Percentiles rank a stretch among this genome's conserved stretches.
phyloP scores from a whole-genome alignment of 2,797 vertebrate genomes.

The Sparus aurata region DNA sequence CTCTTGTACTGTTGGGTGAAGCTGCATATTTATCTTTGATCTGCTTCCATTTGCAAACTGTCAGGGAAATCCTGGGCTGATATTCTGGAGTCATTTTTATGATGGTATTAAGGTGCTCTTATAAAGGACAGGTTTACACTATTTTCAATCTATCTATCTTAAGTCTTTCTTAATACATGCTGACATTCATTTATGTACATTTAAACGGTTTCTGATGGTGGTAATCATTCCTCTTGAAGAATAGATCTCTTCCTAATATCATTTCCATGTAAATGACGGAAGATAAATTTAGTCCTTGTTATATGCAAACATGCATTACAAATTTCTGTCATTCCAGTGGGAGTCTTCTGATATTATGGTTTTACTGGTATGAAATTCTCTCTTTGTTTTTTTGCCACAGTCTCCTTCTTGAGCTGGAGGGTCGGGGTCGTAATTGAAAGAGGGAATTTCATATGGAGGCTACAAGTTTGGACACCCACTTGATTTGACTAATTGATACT shows the following conservation, averaged over 20 bases:
- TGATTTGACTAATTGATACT: conserved; percentile 22
- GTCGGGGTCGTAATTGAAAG: neutral
- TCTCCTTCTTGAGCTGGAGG: conserved; percentile 1
- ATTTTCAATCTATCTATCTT: neutral
- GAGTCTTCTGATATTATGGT: neutral
- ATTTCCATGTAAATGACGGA: conserved; percentile 17
- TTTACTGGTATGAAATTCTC: neutral
- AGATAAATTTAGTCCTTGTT: neutral
- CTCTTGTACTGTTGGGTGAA: conserved; percentile 15
- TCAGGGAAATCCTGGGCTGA: conserved; percentile 39
- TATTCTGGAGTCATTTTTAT: conserved; percentile 42
- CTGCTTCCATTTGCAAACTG: conserved; percentile 57
- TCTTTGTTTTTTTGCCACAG: neutral
- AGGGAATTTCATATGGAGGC: conserved; percentile 7
- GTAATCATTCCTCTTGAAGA: conserved; percentile 14
- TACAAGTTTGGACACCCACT: neutral
- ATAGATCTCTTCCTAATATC: neutral
- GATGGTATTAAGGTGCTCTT: conserved; percentile 21
- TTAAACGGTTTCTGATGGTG: conserved; percentile 19
- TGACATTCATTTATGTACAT: conserved; percentile 14
- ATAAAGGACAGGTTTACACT: conserved; percentile 26
- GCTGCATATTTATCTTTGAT: conserved; percentile 34
- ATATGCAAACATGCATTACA: neutral
- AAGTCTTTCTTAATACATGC: conserved; percentile 24
- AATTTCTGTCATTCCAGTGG: neutral